A percentile compares a stretch with the other conserved stretches of the same genome.
phyloP scores from a whole-genome alignment of 2,797 vertebrate species.

The Picus viridis region DNA sequence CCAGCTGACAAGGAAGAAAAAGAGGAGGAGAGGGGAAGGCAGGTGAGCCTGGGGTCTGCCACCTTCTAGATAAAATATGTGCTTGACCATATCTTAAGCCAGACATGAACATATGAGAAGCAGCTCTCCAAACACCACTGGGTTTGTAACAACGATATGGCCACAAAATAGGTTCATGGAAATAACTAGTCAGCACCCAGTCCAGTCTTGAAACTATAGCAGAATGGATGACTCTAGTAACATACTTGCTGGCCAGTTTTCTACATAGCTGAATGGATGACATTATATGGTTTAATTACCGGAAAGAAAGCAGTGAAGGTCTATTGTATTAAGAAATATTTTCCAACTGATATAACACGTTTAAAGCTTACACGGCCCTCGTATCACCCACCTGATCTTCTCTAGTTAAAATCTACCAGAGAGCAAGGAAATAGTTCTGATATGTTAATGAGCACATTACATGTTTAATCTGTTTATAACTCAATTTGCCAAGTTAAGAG shows the following conservation, averaged over 20 bases:
- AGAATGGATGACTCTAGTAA: not conserved
- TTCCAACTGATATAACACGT: not conserved
- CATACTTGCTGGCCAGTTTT: not conserved
- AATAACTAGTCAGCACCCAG: not conserved
- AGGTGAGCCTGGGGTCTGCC: not conserved
- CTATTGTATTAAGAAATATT: constrained; percentile 46
- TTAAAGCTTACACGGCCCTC: not conserved
- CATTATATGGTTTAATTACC: constrained; percentile 35
- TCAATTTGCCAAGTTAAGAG: constrained; percentile 22
- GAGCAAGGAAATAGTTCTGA: constrained; percentile 17
- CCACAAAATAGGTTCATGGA: not conserved
- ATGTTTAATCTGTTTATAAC: constrained; percentile 37
- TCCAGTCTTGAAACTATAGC: not conserved
- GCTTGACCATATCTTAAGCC: not conserved
- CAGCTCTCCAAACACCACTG: not conserved
- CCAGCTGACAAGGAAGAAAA: not conserved
- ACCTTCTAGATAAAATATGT: not conserved
- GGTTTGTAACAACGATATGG: not conserved
- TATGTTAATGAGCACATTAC: constrained; percentile 18
- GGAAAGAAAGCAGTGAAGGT: not conserved
- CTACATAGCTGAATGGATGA: not conserved
- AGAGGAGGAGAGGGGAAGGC: not conserved
- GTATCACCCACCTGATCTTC: not conserved
- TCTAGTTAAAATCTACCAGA: not conserved
- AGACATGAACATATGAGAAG: not conserved